A percentile compares a stretch with the other conserved stretches of the same genome.
These are phyloP conservation scores for Bombyx mandarina DNA, from an alignment of 1,140 invertebrate genomes.

Conservation along the genomic window DNA sequence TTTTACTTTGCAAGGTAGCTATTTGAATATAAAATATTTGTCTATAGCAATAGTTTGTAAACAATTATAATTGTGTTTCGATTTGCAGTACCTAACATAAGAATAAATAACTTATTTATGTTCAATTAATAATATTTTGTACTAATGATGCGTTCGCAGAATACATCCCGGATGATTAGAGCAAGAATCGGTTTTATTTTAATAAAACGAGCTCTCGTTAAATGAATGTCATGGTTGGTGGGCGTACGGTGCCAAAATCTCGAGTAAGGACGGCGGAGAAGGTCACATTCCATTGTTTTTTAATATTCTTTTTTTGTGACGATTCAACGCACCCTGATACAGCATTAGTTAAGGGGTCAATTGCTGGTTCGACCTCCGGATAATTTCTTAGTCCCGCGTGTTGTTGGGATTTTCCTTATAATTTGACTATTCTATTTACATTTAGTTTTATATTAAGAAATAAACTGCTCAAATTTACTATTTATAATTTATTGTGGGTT, in stretches of 20 bases:
- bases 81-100: no score
- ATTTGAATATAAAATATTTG: no score
- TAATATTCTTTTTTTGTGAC: slow-evolving; percentile 23
- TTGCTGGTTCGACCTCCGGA: slow-evolving; percentile 3
- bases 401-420: neutral
- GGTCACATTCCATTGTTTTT: slow-evolving; percentile 33
- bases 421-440: no score
- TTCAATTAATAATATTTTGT: neutral
- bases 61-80: no score
- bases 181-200: neutral
- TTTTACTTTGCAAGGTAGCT: no score
- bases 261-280: slow-evolving; percentile 40
- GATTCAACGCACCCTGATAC: slow-evolving; percentile 25
- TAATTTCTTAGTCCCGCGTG: slow-evolving; percentile 7
- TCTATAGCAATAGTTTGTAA: no score
- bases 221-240: slow-evolving; percentile 39
- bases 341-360: slow-evolving; percentile 13
- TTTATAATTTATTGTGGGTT: no score
- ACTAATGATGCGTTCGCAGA: neutral
- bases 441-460: no score
- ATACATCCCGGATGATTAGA: neutral
- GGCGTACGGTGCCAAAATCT: slow-evolving; percentile 35
- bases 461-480: no score
- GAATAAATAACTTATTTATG: no score
- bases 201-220: slow-evolving; percentile 9